Conservation (phyloP, 1,140 invertebrate species). For the Listronotus oregonensis region DNA sequence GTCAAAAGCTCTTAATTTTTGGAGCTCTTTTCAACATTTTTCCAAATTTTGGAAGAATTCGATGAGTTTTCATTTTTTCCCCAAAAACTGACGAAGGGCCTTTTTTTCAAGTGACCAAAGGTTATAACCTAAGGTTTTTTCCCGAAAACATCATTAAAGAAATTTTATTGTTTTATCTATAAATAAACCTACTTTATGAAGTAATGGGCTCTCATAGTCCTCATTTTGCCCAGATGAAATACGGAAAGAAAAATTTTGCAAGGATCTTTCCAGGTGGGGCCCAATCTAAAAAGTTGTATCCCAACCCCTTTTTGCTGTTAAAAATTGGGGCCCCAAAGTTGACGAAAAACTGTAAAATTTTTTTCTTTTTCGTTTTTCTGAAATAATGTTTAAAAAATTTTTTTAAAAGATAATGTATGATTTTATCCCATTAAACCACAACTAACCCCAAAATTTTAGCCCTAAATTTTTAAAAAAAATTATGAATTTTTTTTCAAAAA, state of each 20-base stretch:
- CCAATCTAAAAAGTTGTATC: slow-evolving; percentile 87
- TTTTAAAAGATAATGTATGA: background rate
- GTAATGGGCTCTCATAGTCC: slow-evolving; percentile 85
- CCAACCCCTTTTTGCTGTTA: slow-evolving; percentile 71
- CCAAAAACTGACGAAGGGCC: slow-evolving; percentile 70
- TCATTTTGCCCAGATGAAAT: slow-evolving; percentile 79
- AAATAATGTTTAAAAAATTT: slow-evolving; percentile 15
- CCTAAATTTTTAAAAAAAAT: too few relatives aligned
- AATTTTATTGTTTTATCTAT: too few relatives aligned
- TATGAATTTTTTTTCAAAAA: too few relatives aligned
- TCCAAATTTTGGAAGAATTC: slow-evolving; percentile 61
- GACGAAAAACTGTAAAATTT: slow-evolving; percentile 46
- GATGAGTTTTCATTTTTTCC: slow-evolving; percentile 67
- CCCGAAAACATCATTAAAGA: slow-evolving; percentile 60
- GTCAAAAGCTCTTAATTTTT: slow-evolving; percentile 72
- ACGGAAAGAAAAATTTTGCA: slow-evolving; percentile 81
- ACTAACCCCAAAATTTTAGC: too few relatives aligned
- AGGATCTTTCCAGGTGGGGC: slow-evolving; percentile 85
- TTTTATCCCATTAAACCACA: too few relatives aligned
- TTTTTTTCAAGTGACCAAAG: slow-evolving; percentile 86
- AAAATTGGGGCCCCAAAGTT: slow-evolving; percentile 60
- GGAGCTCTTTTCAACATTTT: slow-evolving; percentile 64
- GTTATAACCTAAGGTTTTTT: slow-evolving; percentile 84
- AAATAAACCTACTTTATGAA: slow-evolving; percentile 60
- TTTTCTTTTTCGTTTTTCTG: slow-evolving; percentile 44